These are phyloP conservation scores for Corythornis vintsioides DNA, from an alignment of 2,113 vertebrate genomes.

Conservation along the genomic window DNA sequence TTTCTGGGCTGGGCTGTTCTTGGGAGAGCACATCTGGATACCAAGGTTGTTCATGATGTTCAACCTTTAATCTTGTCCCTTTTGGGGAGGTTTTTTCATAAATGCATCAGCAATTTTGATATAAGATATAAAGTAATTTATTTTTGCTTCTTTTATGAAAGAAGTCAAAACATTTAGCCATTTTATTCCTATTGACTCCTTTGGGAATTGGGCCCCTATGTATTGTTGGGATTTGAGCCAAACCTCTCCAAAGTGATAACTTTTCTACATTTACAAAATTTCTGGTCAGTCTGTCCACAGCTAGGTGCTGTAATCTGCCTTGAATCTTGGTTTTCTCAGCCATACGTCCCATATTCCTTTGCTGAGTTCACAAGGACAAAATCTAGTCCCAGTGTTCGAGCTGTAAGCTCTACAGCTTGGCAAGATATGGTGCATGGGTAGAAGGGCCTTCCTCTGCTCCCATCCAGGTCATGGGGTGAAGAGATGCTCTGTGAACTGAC, in stretches of 20 bases:
- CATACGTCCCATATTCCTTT: not conserved
- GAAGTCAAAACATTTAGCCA: not conserved
- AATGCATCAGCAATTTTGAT: not conserved
- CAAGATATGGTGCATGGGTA: not conserved
- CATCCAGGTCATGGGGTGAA: accelerated
- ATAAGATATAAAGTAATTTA: not conserved
- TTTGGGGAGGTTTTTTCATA: not conserved
- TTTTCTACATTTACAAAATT: not conserved
- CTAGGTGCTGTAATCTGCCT: not conserved
- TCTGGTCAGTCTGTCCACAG: not conserved
- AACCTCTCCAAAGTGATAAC: not conserved
- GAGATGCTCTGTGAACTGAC: accelerated
- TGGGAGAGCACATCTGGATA: not conserved
- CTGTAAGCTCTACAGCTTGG: not conserved
- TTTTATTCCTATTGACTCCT: not conserved
- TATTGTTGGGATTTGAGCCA: not conserved
- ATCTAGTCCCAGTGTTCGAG: not conserved
- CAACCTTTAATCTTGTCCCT: not conserved
- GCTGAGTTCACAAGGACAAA: not conserved
- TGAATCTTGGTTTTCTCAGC: not conserved
- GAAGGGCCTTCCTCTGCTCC: not conserved
- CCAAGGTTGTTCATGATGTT: not conserved
- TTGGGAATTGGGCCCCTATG: not conserved
- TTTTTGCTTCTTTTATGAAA: not conserved
- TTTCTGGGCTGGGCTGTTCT: not conserved